These are phyloP conservation scores for Morone saxatilis DNA, from an alignment of 2,113 vertebrate genomes.

Conservation along the genomic window DNA sequence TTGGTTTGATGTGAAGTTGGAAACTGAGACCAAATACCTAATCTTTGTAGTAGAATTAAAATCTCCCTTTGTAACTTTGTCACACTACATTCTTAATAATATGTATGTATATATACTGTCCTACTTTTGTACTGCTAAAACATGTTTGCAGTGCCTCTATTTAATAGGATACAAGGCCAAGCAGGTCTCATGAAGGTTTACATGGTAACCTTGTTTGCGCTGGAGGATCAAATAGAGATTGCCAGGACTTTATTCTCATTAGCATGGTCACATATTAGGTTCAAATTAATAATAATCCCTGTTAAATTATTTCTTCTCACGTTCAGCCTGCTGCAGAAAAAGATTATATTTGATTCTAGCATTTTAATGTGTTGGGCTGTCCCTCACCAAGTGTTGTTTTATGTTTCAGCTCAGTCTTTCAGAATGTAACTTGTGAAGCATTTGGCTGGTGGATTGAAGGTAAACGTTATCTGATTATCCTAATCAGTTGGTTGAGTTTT, in stretches of 20 bases:
- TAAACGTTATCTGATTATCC: not conserved
- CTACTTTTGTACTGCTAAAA: not conserved
- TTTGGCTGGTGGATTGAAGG: slow-evolving; percentile 6
- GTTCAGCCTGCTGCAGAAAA: not conserved
- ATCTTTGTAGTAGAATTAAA: not conserved
- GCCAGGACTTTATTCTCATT: not conserved
- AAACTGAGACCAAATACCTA: slow-evolving; percentile 2
- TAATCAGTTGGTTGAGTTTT: not conserved
- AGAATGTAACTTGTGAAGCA: not conserved
- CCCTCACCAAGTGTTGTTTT: not conserved
- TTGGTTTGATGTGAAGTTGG: slow-evolving; percentile 18
- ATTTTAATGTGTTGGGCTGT: not conserved
- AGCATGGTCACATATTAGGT: not conserved
- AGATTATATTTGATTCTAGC: not conserved
- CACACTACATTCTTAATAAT: not conserved
- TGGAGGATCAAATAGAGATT: not conserved
- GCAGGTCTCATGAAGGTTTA: not conserved
- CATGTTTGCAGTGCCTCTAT: not conserved
- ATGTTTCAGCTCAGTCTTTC: not conserved
- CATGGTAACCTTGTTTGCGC: not conserved
- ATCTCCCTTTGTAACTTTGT: not conserved
- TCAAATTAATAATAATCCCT: not conserved
- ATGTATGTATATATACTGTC: not conserved
- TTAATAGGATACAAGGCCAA: not conserved
- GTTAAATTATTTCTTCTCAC: not conserved